Evolutionary conservation across 2,113 vertebrate species (phyloP).

Genomic region (Podilymbus podiceps): DNA sequence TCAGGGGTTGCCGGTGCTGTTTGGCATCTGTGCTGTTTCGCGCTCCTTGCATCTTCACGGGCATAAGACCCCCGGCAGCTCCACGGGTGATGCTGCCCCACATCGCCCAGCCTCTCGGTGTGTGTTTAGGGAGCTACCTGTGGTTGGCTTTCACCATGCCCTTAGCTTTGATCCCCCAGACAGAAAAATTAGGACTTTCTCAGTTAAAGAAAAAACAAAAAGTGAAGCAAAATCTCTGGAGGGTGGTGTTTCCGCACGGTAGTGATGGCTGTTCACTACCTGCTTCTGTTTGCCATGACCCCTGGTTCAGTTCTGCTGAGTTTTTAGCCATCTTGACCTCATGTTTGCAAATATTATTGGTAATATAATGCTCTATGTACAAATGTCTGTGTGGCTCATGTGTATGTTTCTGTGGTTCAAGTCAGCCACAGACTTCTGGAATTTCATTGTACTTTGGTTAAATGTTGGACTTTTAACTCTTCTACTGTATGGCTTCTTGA

Average conservation of each 20-base stretch:
- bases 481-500: slow-evolving; percentile 63
- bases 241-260: background rate
- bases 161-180: slow-evolving; percentile 19
- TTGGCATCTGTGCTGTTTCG: rapidly evolving
- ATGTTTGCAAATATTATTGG: slow-evolving; percentile 73
- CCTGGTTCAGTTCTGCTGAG: slow-evolving; percentile 43
- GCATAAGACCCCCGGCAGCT: background rate
- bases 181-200: slow-evolving; percentile 49
- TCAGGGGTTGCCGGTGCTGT: rapidly evolving
- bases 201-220: background rate
- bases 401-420: slow-evolving; percentile 65
- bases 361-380: slow-evolving; percentile 67
- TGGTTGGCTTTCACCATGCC: background rate
- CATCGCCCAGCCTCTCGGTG: background rate
- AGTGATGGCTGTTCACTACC: slow-evolving; percentile 33
- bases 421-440: slow-evolving; percentile 59
- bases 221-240: slow-evolving; percentile 2
- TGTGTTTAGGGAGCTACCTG: background rate
- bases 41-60: rapidly evolving
- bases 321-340: slow-evolving; percentile 69
- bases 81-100: rapidly evolving
- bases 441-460: slow-evolving; percentile 67
- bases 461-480: slow-evolving; percentile 62
- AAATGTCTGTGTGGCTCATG: slow-evolving; percentile 59
- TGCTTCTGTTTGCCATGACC: slow-evolving; percentile 42